Evolutionary conservation across 1,140 invertebrate genomes (phyloP), one percentile per base, ranked within the genome.

Genomic region (Tetragonula clypearis): DNA sequence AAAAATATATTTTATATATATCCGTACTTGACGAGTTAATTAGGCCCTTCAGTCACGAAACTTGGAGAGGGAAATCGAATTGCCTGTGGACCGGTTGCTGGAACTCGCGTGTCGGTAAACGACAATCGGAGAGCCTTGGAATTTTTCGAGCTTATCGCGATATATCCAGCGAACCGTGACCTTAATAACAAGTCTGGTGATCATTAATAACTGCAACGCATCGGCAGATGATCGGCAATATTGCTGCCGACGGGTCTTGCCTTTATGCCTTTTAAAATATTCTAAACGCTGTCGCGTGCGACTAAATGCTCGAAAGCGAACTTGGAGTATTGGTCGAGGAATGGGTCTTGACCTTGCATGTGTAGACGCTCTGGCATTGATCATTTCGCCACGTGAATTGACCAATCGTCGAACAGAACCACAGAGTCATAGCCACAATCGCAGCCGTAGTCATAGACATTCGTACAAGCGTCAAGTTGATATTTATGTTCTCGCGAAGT

Each of bases 51-150:
- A 12, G 68, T 71, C 72, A 35, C 60, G 73, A 76, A 84, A 68
- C 19, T 68, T 53, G 2, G 21, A 3, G 1, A 2, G n/a, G 21
- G 26, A 30, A 71, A 71, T 72, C 41, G 76, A 56, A 72, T 19
- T 21, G 17, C 17, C 14, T 2, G 60, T 56, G 81, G 81, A 82
- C 81, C 72, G 19, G 21, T 71, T 62, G 66, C 66, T 68, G 30
- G 21, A 9, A 68, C 30, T 84, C 60, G 83, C 83, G 83, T 84
- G 83, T 55, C 58, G 77, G 12, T 80, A 84, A 84, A 84, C 81
- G 74, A 69, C 65, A 53, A 68, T 11, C 66, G 12, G 85, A 66
- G 8, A 85, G 77, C 74, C 79, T 87, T 87, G 73, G 68, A 65
- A 85, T 85, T 85, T 80, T 60, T 41, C 73, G 74, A 79, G 35